Conservation (phyloP, 2,888 invertebrate species). For the Lasioglossum vierecki region DNA sequence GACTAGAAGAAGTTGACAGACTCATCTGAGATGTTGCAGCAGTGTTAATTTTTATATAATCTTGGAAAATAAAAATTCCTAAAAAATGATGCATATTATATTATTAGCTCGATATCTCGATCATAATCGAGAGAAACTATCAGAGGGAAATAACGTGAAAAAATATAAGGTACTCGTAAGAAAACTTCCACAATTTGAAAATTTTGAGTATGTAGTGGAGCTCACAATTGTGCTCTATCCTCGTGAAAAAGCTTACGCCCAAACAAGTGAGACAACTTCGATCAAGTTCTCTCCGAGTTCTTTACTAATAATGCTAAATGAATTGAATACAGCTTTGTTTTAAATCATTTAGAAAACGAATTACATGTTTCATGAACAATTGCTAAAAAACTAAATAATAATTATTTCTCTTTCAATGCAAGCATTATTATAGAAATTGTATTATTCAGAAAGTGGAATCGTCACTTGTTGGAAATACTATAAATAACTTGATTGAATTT, state of each 20-base stretch:
- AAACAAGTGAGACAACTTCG: neutral
- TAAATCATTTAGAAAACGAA: neutral
- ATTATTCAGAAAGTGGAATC: no score
- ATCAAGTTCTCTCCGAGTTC: neutral
- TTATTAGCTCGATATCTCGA: neutral
- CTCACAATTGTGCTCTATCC: neutral
- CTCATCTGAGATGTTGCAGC: no score
- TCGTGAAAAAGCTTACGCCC: neutral
- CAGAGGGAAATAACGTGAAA: neutral
- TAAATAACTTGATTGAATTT: no score
- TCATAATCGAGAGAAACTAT: neutral
- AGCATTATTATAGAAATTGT: no score
- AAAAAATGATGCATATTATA: no score
- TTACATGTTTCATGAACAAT: no score
- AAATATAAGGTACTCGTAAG: neutral
- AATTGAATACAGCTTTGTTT: neutral
- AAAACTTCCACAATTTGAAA: neutral
- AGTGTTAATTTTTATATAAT: no score
- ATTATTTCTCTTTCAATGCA: no score
- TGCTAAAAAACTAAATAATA: no score
- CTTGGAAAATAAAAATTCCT: no score
- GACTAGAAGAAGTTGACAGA: neutral
- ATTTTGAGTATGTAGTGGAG: neutral
- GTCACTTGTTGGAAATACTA: neutral
- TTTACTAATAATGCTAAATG: neutral